These are phyloP conservation scores for Stenoptilia bipunctidactyla DNA, from an alignment of 2,888 invertebrate genomes.

Conservation along the genomic window DNA sequence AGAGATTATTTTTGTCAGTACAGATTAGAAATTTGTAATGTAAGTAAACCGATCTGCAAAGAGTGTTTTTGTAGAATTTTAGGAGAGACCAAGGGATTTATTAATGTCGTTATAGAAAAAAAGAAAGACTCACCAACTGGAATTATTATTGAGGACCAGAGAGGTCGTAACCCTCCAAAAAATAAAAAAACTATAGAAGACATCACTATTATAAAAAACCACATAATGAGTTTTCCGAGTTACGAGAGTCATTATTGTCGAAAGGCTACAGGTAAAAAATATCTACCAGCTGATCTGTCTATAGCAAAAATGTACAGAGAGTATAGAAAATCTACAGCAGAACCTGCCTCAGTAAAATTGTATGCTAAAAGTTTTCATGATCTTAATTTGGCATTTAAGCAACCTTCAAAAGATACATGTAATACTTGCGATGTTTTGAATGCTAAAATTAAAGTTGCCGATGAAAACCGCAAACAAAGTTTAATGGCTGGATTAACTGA, in stretches of 20 bases:
- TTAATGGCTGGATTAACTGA: background rate
- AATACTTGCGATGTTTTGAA: slow-evolving; percentile 11
- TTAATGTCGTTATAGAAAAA: slow-evolving; percentile 8
- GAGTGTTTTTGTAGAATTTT: slow-evolving; percentile 8
- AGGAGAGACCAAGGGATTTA: slow-evolving; percentile 8
- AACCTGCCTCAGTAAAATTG: background rate
- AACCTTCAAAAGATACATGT: slow-evolving; percentile 15
- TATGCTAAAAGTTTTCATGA: slow-evolving; percentile 15
- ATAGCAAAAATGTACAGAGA: slow-evolving; percentile 6
- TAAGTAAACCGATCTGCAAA: slow-evolving; percentile 8
- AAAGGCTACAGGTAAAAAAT: slow-evolving; percentile 14
- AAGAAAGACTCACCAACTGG: too few relatives aligned
- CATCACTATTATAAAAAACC: slow-evolving; percentile 5
- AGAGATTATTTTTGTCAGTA: slow-evolving; percentile 8
- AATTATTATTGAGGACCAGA: too few relatives aligned
- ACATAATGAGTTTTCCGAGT: slow-evolving; percentile 9
- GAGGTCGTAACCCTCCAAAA: too few relatives aligned
- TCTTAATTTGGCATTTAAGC: slow-evolving; percentile 14
- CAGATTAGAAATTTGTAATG: slow-evolving; percentile 3
- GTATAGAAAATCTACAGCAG: too few relatives aligned
- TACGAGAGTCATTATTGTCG: slow-evolving; percentile 17
- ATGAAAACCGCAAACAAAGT: background rate
- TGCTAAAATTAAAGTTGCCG: slow-evolving; percentile 2
- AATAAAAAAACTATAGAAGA: too few relatives aligned
- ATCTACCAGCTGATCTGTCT: slow-evolving; percentile 13